These are phyloP conservation scores for Sprattus sprattus DNA, from an alignment of 2,113 vertebrate genomes.

Conservation along the genomic window DNA sequence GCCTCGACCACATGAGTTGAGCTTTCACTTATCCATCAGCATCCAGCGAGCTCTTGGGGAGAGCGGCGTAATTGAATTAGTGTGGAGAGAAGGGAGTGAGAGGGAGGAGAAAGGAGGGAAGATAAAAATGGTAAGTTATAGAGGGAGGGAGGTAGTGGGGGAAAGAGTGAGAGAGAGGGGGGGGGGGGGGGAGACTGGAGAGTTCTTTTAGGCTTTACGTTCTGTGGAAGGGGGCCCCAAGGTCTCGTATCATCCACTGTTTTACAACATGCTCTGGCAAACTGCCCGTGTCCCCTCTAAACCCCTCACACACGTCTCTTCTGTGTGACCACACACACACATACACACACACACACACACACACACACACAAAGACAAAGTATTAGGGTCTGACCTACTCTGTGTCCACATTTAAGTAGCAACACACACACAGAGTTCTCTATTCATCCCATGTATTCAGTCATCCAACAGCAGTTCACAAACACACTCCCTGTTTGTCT, in stretches of 20 bases:
- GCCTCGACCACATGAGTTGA: neutral
- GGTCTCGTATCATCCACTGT: neutral
- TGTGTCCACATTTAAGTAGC: no score
- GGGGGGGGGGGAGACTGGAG: neutral
- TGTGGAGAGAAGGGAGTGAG: neutral
- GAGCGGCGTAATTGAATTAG: neutral
- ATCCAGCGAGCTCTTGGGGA: neutral
- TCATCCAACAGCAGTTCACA: no score
- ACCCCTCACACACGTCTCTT: neutral
- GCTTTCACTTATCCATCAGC: slow-evolving; percentile 21
- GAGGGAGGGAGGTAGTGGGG: neutral
- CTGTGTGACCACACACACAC: neutral
- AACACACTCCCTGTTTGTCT: no score
- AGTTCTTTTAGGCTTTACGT: neutral
- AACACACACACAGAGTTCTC: no score
- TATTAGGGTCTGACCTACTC: no score
- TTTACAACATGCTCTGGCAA: neutral
- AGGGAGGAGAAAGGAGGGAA: neutral
- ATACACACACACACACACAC: neutral
- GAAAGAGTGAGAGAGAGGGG: neutral
- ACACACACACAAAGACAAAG: neutral
- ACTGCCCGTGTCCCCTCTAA: neutral
- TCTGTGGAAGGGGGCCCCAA: neutral
- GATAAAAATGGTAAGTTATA: neutral
- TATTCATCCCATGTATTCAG: no score